Percentiles rank a stretch among this genome's conserved stretches.
phyloP scores from a whole-genome alignment of 2,797 vertebrate species.

The Lateolabrax maculatus region DNA sequence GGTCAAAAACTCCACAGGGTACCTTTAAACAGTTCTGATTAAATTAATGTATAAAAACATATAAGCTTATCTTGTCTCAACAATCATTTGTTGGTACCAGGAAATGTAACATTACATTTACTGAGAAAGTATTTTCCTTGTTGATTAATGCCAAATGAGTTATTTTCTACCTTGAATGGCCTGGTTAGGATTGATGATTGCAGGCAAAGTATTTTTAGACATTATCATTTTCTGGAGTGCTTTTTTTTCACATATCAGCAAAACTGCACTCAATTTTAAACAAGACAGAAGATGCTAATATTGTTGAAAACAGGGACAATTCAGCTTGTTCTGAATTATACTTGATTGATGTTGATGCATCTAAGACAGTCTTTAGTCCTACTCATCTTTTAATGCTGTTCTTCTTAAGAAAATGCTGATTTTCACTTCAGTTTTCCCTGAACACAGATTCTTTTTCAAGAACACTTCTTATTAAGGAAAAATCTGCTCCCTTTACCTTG shows the following conservation, averaged over 20 bases:
- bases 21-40: neutral
- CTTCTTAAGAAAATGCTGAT: constrained; percentile 25
- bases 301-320: neutral
- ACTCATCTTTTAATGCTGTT: constrained; percentile 16
- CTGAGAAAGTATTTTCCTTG: neutral
- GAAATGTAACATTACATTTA: neutral
- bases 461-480: neutral
- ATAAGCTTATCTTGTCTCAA: neutral
- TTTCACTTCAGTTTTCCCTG: neutral
- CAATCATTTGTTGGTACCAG: neutral
- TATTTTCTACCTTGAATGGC: neutral
- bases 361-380: neutral
- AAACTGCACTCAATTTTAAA: constrained; percentile 17
- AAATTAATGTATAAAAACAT: neutral
- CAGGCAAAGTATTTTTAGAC: neutral
- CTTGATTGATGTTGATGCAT: constrained; percentile 28
- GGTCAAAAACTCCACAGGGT: neutral
- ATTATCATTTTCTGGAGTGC: constrained; percentile 2
- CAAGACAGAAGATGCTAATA: neutral
- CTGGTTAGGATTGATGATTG: constrained; percentile 32
- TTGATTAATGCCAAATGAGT: constrained; percentile 15
- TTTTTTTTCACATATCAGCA: constrained; percentile 30
- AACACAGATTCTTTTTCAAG: neutral
- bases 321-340: neutral
- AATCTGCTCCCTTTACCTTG: neutral